Evolutionary conservation across 2,888 invertebrate species (phyloP).

Genomic region (Philonicus albiceps): DNA sequence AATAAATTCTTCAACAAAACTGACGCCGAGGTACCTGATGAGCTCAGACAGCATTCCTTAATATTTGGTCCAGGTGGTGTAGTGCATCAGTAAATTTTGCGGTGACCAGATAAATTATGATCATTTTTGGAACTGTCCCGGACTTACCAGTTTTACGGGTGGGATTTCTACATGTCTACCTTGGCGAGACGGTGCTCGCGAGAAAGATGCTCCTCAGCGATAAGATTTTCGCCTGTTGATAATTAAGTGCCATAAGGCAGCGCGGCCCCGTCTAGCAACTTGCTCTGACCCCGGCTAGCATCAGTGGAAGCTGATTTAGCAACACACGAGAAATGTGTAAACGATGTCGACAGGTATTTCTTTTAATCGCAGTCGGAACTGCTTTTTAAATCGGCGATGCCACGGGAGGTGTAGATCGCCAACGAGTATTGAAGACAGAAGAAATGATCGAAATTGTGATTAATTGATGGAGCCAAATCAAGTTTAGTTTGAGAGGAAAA

Average conservation of each 20-base stretch:
- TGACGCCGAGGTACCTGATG: neutral
- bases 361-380: neutral
- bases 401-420: neutral
- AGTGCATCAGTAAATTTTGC: neutral
- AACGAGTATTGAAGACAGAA: neutral
- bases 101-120: neutral
- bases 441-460: neutral
- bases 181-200: neutral
- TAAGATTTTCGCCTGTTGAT: neutral
- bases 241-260: neutral
- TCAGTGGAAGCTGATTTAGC: neutral
- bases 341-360: neutral
- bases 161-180: slow-evolving; percentile 20
- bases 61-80: neutral
- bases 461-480: slow-evolving; percentile 2
- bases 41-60: neutral
- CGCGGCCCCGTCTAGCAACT: neutral
- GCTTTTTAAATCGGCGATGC: neutral
- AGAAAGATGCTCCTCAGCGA: slow-evolving; percentile 3
- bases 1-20: neutral
- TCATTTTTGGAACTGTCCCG: slow-evolving; percentile 16
- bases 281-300: neutral
- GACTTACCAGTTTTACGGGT: slow-evolving; percentile 27
- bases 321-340: neutral
- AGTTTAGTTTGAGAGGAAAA: neutral